Evolutionary conservation across 2,888 invertebrate genomes (phyloP).

Genomic region (Agonopterix heracliana): DNA sequence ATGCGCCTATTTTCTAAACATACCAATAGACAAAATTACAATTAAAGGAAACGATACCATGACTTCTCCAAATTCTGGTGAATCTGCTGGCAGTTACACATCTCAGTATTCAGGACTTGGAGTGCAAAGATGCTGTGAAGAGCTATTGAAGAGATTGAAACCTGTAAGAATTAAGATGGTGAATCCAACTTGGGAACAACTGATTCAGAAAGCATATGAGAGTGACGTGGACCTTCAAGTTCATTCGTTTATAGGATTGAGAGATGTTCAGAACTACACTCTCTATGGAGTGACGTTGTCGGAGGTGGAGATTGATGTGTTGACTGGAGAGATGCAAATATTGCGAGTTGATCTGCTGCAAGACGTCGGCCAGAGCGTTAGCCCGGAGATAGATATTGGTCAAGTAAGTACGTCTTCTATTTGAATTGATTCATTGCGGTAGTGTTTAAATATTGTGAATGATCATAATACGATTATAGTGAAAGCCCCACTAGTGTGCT

Average conservation of each 20-base stretch:
- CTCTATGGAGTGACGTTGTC: conserved; percentile 77
- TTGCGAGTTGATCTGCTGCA: conserved; percentile 80
- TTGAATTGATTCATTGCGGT: too few species aligned
- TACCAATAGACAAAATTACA: conserved; percentile 76
- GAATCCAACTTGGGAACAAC: conserved; percentile 66
- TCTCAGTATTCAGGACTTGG: conserved; percentile 53
- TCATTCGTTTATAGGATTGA: conserved; percentile 59
- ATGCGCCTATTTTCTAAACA: conserved; percentile 79
- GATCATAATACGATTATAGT: too few species aligned
- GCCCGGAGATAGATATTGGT: conserved; percentile 82
- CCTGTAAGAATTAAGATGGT: conserved; percentile 63
- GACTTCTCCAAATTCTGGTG: conserved; percentile 70
- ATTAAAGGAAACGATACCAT: conserved; percentile 75
- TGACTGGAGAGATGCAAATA: conserved; percentile 84
- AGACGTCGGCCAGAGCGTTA: conserved; percentile 82
- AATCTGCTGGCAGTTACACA: conserved; percentile 77
- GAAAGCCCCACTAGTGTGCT: too few species aligned
- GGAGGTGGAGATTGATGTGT: conserved; percentile 83
- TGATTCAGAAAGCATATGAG: conserved; percentile 68
- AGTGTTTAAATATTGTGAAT: too few species aligned
- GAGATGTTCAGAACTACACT: conserved; percentile 63
- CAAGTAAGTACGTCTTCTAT: conserved; percentile 54
- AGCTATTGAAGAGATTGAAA: conserved; percentile 31
- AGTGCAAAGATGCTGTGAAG: conserved; percentile 29
- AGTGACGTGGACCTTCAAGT: conserved; percentile 73